Evolutionary conservation across 2,888 invertebrate species (phyloP).

Genomic region (Catocala nupta): DNA sequence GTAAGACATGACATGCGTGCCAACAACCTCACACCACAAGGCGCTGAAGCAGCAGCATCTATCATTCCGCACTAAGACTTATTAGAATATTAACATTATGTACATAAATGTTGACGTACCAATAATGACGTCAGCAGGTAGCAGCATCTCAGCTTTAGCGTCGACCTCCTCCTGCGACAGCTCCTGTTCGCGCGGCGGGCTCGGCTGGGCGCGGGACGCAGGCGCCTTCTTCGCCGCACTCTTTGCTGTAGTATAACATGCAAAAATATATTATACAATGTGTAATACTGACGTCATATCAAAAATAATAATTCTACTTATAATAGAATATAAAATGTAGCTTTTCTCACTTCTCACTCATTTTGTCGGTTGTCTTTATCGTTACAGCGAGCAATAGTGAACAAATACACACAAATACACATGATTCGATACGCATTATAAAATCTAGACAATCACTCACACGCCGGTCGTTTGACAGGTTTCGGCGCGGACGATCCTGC

Average conservation of each 20-base stretch:
- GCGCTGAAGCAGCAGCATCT: no score
- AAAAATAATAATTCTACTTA: no score
- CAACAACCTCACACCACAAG: no score
- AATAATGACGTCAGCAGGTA: conserved; percentile 88
- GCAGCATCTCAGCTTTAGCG: conserved; percentile 89
- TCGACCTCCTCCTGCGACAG: conserved; percentile 93
- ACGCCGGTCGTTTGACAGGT: conserved; percentile 81
- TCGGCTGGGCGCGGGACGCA: conserved; percentile 66
- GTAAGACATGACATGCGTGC: no score
- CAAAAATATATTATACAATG: no score
- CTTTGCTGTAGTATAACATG: conserved; percentile 51
- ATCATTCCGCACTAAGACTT: neutral
- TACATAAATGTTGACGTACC: conserved; percentile 54
- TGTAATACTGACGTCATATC: no score
- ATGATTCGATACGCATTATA: neutral
- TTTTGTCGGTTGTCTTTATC: no score
- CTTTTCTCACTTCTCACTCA: no score
- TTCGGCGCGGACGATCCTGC: conserved; percentile 83
- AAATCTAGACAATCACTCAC: conserved; percentile 42
- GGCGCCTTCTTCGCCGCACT: conserved; percentile 59
- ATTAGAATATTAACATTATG: neutral
- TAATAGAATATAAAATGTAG: no score
- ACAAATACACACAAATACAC: no score
- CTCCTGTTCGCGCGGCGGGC: conserved; percentile 88
- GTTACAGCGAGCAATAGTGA: no score